Base-by-base conservation (phyloP, 1,140 invertebrate genomes). In the Musca vetustissima region DNA sequence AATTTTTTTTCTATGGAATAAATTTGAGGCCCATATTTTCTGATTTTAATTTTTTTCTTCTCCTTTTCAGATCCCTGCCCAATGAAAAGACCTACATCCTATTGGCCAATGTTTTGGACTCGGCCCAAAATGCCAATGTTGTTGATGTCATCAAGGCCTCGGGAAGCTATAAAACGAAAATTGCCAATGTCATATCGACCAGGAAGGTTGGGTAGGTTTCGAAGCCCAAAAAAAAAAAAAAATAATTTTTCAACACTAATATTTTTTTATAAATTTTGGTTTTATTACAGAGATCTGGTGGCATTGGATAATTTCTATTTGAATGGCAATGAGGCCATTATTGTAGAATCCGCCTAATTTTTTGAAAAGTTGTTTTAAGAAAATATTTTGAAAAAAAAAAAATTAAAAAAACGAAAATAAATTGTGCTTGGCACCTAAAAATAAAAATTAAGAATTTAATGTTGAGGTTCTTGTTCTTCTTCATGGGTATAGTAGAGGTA, bases 401-500 rank as follows among this genome's bases (percentile, higher is more conserved):
- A 28, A 61, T 50, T 14, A 24, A 8, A 24, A 53, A 19, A 53
- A 19, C 24, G 15, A 15, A 65, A 25, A 48, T 47, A 64, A 17
- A 25, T 3, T 24, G 32, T 21, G 22, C 24, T 24, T 25, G 22
- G 28, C 22, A 25, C 25, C n/a, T 65, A 8, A 49, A 19, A n/a
- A 47, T 49, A n/a, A 17, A 11, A 25, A 11, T 17, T 49, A 24
- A 15, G 15, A 2, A 17, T 7, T 50, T 11, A 25, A 21, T 65
- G 25, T 9, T 50, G 17, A 24, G 48, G 22, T 22, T 57, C 28
- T 55, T 57, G 22, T 22, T 57, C 28, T 55, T 57, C 52, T 21
- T 69, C 75, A n/a, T 74, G 74, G 48, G 69, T 55, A 61, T 73
- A 78, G 25, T 80, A 80, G 11, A 68, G 71, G 21, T 69, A 80